phyloP scores from a whole-genome alignment of 2,797 vertebrate genomes.

The Pseudomugil tenellus region DNA sequence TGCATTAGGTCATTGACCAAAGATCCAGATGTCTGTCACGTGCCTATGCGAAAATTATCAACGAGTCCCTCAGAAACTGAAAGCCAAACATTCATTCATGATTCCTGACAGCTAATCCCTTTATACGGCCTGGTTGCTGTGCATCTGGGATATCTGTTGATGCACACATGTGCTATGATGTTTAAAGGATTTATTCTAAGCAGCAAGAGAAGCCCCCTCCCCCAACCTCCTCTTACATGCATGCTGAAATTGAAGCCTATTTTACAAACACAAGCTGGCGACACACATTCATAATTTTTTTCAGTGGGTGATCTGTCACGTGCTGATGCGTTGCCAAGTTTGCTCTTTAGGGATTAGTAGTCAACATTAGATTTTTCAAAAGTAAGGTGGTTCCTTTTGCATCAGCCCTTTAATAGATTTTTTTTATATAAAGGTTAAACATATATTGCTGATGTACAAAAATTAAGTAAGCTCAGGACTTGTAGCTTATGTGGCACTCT shows the following conservation, averaged over 20 bases:
- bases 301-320: constrained; percentile 55
- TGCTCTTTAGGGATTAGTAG: constrained; percentile 63
- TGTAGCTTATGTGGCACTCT: constrained; percentile 42
- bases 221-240: constrained; percentile 23
- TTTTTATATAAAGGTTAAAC: constrained; percentile 57
- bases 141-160: constrained; percentile 40
- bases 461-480: constrained; percentile 38
- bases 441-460: constrained; percentile 39
- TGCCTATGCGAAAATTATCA: constrained; percentile 41
- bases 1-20: neutral
- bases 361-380: constrained; percentile 29
- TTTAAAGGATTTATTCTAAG: constrained; percentile 61
- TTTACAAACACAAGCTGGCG: constrained; percentile 60
- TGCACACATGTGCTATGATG: constrained; percentile 64
- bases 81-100: constrained; percentile 68
- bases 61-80: constrained; percentile 39
- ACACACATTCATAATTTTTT: constrained; percentile 71
- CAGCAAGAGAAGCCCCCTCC: constrained; percentile 30
- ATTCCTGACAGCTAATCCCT: constrained; percentile 60
- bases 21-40: constrained; percentile 13
- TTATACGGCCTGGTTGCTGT: constrained; percentile 22
- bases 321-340: constrained; percentile 55
- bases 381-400: constrained; percentile 16
- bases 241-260: constrained; percentile 29
- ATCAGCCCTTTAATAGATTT: constrained; percentile 54